Conservation (phyloP, 2,888 invertebrate species). For the Ochropleura plecta region DNA sequence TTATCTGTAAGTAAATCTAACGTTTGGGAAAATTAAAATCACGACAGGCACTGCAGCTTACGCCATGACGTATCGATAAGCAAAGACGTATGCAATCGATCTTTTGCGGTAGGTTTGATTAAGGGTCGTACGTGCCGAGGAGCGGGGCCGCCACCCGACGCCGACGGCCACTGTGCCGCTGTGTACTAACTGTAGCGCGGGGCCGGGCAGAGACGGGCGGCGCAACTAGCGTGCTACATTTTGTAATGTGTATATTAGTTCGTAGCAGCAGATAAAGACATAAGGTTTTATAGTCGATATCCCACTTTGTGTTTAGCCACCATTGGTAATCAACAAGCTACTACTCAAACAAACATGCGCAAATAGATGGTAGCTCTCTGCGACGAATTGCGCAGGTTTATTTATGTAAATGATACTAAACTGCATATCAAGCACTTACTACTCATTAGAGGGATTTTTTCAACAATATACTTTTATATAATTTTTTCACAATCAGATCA, state of each 20-base stretch:
- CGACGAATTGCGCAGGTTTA: neutral
- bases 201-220: neutral
- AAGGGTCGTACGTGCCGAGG: constrained; percentile 41
- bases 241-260: neutral
- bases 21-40: constrained; percentile 9
- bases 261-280: neutral
- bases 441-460: too few species aligned
- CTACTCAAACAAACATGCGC: neutral
- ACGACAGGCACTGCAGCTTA: neutral
- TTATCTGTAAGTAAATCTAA: neutral
- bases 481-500: too few species aligned
- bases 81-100: constrained; percentile 31
- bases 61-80: neutral
- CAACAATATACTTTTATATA: too few species aligned
- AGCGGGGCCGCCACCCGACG: neutral
- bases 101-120: constrained; percentile 42
- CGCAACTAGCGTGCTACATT: neutral
- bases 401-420: too few species aligned
- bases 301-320: neutral
- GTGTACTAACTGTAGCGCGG: constrained; percentile 4
- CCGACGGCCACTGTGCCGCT: neutral
- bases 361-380: neutral
- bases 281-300: neutral
- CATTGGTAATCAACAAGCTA: neutral
- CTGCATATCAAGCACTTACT: too few species aligned